These are phyloP conservation scores for Drosophila bunnanda DNA, from an alignment of 2,888 invertebrate species.

Conservation along the genomic window DNA sequence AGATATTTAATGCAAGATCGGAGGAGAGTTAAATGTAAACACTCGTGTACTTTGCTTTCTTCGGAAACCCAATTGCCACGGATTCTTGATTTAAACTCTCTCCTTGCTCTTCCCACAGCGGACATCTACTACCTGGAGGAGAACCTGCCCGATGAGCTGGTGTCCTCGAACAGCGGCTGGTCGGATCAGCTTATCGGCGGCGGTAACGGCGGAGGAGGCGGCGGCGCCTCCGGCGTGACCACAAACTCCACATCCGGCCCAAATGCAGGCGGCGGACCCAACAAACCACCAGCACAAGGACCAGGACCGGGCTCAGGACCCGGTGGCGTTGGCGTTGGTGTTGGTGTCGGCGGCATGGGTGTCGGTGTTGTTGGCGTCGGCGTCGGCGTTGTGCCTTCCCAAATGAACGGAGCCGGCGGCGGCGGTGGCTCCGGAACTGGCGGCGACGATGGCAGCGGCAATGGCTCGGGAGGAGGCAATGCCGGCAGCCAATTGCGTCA, in stretches of 20 bases:
- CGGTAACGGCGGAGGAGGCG: constrained; percentile 86
- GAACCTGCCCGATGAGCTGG: constrained; percentile 95
- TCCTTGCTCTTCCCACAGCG: constrained; percentile 85
- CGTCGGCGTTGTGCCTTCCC: constrained; percentile 83
- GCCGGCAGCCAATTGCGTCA: constrained; percentile 81
- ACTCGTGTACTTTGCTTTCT: background rate
- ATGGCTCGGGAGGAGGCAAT: constrained; percentile 39
- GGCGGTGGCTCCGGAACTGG: constrained; percentile 82
- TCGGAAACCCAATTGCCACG: background rate
- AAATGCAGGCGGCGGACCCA: constrained; percentile 85
- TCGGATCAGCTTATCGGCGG: constrained; percentile 87
- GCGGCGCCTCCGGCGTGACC: constrained; percentile 87
- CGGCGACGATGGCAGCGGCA: constrained; percentile 54
- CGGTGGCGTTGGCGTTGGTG: constrained; percentile 20
- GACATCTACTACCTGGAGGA: constrained; percentile 94
- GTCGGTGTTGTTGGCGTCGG: constrained; percentile 29
- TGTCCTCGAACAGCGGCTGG: constrained; percentile 90
- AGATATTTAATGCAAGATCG: no score
- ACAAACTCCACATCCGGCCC: constrained; percentile 83
- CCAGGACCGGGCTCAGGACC: constrained; percentile 90
- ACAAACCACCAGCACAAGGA: constrained; percentile 92
- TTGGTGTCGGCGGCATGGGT: constrained; percentile 23
- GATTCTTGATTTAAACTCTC: background rate
- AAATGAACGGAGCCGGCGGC: constrained; percentile 88
- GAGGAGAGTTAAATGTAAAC: no score